Conservation (phyloP, 2,888 invertebrate genomes). For the Leptinotarsa haldemani region DNA sequence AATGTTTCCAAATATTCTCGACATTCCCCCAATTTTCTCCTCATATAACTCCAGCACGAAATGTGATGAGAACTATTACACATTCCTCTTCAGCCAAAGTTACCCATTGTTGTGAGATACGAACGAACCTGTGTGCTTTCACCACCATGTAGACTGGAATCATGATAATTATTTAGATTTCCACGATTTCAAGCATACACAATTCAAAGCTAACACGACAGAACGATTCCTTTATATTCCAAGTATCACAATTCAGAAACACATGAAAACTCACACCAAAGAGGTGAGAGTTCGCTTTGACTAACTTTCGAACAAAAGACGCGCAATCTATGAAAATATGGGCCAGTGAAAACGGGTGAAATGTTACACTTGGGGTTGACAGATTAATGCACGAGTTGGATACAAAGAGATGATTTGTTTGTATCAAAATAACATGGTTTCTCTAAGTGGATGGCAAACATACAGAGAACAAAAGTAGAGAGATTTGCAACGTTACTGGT, state of each 20-base stretch:
- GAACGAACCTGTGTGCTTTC: conserved; percentile 34
- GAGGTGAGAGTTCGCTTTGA: conserved; percentile 30
- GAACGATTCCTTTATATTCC: conserved; percentile 41
- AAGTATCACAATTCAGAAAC: conserved; percentile 36
- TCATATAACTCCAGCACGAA: conserved; percentile 29
- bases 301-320: conserved; percentile 23
- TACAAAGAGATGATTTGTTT: background rate
- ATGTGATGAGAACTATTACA: conserved; percentile 27
- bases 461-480: no score
- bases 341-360: background rate
- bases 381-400: conserved; percentile 1
- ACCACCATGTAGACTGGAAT: conserved; percentile 33
- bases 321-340: conserved; percentile 23
- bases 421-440: no score
- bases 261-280: conserved; percentile 30
- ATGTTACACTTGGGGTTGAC: background rate
- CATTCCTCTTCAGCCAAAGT: conserved; percentile 31
- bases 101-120: conserved; percentile 33
- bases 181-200: conserved; percentile 38
- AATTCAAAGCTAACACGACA: conserved; percentile 43
- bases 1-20: background rate
- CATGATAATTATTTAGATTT: conserved; percentile 48
- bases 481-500: no score
- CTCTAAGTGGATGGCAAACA: no score
- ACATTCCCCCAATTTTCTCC: conserved; percentile 27